phyloP scores from a whole-genome alignment of 2,797 vertebrate genomes.

The Aselliscus stoliczkanus region DNA sequence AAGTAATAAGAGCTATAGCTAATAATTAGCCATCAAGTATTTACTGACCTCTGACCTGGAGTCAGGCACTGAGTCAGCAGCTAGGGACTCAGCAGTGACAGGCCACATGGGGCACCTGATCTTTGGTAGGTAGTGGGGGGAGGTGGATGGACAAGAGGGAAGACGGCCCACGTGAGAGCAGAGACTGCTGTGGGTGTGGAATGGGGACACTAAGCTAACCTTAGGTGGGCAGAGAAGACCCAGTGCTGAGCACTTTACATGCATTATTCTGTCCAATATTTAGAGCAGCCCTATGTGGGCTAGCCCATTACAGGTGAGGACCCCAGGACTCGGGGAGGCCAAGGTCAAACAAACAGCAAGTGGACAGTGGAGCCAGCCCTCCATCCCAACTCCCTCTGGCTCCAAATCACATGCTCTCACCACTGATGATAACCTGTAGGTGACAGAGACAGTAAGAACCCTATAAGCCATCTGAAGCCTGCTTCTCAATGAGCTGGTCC shows the following conservation, averaged over 20 bases:
- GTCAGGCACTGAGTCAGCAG: background rate
- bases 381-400: background rate
- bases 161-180: background rate
- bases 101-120: background rate
- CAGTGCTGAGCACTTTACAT: rapidly evolving
- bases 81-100: background rate
- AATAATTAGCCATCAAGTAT: background rate
- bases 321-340: rapidly evolving
- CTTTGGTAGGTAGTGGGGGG: background rate
- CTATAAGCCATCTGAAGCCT: background rate
- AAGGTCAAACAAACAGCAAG: background rate
- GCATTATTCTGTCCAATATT: background rate
- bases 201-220: background rate
- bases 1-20: background rate
- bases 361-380: background rate
- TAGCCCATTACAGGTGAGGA: background rate
- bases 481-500: background rate
- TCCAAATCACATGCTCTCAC: background rate
- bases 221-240: background rate
- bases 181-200: rapidly evolving
- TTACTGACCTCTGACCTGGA: background rate
- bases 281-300: background rate
- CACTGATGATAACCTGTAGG: background rate
- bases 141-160: background rate
- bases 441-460: background rate